A percentile compares a stretch with the other conserved stretches of the same genome.
Conservation (phyloP, 2,888 invertebrate species). For the Mantis religiosa region DNA sequence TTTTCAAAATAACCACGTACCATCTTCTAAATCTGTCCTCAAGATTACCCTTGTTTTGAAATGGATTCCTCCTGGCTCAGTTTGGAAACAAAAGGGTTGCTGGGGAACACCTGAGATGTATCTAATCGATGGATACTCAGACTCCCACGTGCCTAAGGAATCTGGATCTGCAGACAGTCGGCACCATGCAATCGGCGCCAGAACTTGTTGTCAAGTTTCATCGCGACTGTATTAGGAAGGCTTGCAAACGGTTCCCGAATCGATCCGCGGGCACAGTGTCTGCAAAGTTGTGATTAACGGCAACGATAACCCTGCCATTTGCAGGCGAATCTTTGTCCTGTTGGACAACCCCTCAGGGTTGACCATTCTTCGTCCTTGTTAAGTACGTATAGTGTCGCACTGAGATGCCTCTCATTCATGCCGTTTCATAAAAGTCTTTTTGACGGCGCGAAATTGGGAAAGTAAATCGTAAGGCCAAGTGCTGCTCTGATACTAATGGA, state of each 20-base stretch:
- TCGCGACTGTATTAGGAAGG: background rate
- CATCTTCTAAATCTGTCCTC: too few species aligned
- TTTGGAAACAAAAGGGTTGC: background rate
- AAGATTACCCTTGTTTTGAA: too few species aligned
- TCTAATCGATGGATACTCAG: background rate
- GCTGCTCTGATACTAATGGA: too few species aligned
- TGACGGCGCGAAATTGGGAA: too few species aligned
- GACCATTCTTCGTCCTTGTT: background rate
- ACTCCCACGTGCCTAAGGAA: background rate
- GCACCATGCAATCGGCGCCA: background rate
- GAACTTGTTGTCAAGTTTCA: background rate
- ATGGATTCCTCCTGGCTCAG: background rate
- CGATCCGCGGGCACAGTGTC: background rate
- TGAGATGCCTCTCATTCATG: too few species aligned
- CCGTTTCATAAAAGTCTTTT: too few species aligned
- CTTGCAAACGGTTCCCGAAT: background rate
- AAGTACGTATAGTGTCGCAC: background rate
- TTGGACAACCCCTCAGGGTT: background rate
- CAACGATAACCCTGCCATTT: background rate
- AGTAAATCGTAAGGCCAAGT: too few species aligned
- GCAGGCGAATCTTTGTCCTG: background rate
- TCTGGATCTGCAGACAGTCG: background rate
- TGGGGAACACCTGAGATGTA: background rate
- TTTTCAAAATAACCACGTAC: too few species aligned
- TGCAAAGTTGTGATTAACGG: background rate